Evolutionary conservation across 2,113 vertebrate species (phyloP), one percentile per base, ranked within the genome.

Genomic region (Brachyhypopomus gauderio): DNA sequence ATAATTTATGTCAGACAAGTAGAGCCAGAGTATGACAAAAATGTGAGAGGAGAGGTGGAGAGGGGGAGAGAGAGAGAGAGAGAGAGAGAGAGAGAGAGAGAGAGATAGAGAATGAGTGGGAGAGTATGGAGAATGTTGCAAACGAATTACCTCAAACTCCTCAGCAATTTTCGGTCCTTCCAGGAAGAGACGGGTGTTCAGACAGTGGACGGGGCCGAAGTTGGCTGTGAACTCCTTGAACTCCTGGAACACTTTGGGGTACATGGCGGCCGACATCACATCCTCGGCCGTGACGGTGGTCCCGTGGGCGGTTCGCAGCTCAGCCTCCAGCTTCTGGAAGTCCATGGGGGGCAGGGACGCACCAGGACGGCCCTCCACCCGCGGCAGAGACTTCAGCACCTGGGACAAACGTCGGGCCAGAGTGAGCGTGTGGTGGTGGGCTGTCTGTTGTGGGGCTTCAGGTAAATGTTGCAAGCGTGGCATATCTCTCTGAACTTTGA

Each of bases 241-340:
- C 55, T 96, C 95, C 22, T 95, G 90, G 85, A 95, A 98, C 66
- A 98, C 97, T 7, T 97, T 95, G 0, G 96, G 96, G 83, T 98
- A 98, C 92, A 98, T 98, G 69, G 97, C 96, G 0, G 97, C 95
- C 0, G 97, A 98, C 85, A 98, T 94, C 76, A 98, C 93, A 0
- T 98, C 96, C 87, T 98, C 97, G 0, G 95, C 90, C 3, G 94
- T 93, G 82, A 97, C 93, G 0, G 96, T 95, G 0, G 95, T 94
- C 0, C 91, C 89, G 0, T 97, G 94, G 9, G 92, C 73, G 0
- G 87, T 85, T 0, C 36, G 81, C 58, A 98, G 89, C 3, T 93
- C 92, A 72, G 90, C 87, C 84, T 96, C 94, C 85, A 98, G 89
- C 0, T 86, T 84, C 64, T 91, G 79, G 67, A 98, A 96, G 73